phyloP scores from a whole-genome alignment of 35 echinoderm and acorn worm genomes.

The Eucidaris tribuloides region DNA sequence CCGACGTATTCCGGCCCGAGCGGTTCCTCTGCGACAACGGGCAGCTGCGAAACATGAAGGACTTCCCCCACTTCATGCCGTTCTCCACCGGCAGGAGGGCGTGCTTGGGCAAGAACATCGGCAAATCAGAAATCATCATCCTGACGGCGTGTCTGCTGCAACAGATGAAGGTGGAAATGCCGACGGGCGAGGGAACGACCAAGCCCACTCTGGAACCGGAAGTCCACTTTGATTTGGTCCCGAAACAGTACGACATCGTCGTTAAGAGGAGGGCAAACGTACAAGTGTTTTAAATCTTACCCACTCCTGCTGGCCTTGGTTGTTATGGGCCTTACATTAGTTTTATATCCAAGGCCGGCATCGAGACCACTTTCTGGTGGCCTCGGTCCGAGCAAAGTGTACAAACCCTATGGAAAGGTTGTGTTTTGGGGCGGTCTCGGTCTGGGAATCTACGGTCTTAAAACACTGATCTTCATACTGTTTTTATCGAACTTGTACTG shows the following conservation, averaged over 20 bases:
- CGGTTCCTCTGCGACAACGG: constrained; percentile 74
- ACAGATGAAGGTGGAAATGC: constrained; percentile 55
- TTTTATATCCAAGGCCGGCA: not conserved
- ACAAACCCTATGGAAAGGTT: too few relatives aligned
- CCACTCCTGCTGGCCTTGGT: not conserved
- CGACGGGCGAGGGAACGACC: constrained; percentile 17
- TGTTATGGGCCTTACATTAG: not conserved
- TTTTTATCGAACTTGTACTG: too few relatives aligned
- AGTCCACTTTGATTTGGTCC: constrained; percentile 90
- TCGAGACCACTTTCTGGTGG: not conserved
- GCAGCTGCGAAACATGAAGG: constrained; percentile 53
- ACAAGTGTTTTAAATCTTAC: not conserved
- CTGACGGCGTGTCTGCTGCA: constrained; percentile 77
- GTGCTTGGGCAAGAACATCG: constrained; percentile 95
- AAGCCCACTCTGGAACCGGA: constrained; percentile 58
- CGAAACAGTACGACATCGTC: constrained; percentile 80
- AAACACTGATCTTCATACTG: too few relatives aligned
- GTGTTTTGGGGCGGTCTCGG: too few relatives aligned
- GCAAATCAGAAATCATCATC: constrained; percentile 84
- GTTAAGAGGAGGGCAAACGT: constrained; percentile 30
- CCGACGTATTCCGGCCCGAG: constrained; percentile 72
- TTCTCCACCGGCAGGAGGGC: constrained; percentile 93
- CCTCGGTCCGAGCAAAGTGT: not conserved
- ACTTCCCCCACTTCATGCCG: constrained; percentile 94
- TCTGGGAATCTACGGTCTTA: too few relatives aligned